Evolutionary conservation across 2,113 vertebrate genomes (phyloP).

Genomic region (Sceloporus undulatus): DNA sequence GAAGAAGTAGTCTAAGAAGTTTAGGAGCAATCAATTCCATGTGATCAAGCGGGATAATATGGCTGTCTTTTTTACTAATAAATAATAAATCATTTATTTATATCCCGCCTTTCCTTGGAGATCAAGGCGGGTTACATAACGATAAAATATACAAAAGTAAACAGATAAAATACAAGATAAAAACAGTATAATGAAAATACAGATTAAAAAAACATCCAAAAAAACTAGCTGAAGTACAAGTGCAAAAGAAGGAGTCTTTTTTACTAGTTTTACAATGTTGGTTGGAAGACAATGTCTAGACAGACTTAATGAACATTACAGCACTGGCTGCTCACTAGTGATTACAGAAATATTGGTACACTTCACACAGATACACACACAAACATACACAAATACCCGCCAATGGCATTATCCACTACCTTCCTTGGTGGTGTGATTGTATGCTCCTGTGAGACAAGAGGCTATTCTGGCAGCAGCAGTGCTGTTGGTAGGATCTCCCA

Average conservation of each 20-base stretch:
- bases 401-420: too few species aligned
- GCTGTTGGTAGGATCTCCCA: too few species aligned
- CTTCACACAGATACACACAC: background rate
- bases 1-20: background rate
- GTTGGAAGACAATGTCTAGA: background rate
- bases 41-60: background rate
- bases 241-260: background rate
- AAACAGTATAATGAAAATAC: too few species aligned
- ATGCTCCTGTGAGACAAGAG: too few species aligned
- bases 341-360: background rate
- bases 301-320: constrained; percentile 19
- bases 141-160: too few species aligned
- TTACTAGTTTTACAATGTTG: background rate
- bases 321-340: background rate
- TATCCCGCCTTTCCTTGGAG: too few species aligned
- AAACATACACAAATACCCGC: too few species aligned
- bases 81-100: too few species aligned
- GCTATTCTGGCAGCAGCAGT: too few species aligned
- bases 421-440: too few species aligned
- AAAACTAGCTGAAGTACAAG: background rate
- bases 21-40: background rate
- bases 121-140: too few species aligned
- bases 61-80: background rate
- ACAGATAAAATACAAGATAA: too few species aligned
- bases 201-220: background rate